Conservation (phyloP, 2,113 vertebrate genomes). For the Paradoxurus hermaphroditus region DNA sequence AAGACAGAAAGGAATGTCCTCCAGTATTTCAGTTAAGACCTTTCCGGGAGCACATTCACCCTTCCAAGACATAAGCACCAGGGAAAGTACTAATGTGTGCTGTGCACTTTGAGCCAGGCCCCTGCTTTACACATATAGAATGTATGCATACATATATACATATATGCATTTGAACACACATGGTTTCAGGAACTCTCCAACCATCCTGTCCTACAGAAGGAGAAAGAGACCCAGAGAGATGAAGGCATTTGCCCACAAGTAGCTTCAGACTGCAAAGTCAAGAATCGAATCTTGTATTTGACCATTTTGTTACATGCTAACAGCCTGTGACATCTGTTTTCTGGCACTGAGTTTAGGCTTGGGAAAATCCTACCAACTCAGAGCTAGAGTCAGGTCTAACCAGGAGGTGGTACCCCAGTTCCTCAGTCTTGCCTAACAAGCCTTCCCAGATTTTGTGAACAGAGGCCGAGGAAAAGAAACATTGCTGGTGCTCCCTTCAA, state of each 20-base stretch:
- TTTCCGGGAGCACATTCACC: background rate
- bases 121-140: background rate
- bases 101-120: background rate
- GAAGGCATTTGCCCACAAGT: background rate
- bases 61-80: background rate
- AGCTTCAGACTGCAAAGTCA: background rate
- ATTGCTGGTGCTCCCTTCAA: slow-evolving; percentile 67
- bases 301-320: background rate
- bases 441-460: slow-evolving; percentile 63
- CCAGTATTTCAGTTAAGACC: background rate
- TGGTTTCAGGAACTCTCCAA: background rate
- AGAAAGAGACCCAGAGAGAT: background rate
- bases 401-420: background rate
- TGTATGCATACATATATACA: background rate
- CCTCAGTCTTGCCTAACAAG: background rate
- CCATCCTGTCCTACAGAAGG: background rate
- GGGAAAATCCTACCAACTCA: background rate
- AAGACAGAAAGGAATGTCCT: background rate
- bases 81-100: background rate
- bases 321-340: background rate
- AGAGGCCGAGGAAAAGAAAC: slow-evolving; percentile 69
- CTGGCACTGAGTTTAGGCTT: background rate
- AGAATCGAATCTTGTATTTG: background rate
- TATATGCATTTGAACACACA: background rate
- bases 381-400: background rate